These are phyloP conservation scores for Tadarida brasiliensis DNA, from an alignment of 2,797 vertebrate species.

Conservation along the genomic window DNA sequence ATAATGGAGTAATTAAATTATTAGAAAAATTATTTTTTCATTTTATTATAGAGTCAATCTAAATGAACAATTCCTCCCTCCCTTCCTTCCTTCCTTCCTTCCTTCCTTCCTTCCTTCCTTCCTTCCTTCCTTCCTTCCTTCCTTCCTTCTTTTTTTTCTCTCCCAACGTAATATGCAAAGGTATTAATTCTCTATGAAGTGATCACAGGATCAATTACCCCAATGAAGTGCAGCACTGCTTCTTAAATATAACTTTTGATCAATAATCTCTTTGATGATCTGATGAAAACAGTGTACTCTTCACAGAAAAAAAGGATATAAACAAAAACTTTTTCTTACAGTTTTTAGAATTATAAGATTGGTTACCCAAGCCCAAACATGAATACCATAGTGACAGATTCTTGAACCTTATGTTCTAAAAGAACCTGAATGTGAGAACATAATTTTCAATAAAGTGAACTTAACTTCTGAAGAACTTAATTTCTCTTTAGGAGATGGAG, in stretches of 20 bases:
- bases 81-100: accelerated
- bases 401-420: not conserved
- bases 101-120: accelerated
- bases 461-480: not conserved
- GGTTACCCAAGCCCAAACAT: not conserved
- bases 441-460: conserved; percentile 34
- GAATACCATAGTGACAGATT: not conserved
- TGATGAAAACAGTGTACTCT: not conserved
- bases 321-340: not conserved
- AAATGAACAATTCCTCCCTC: not conserved
- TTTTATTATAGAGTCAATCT: not conserved
- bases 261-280: not conserved
- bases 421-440: not conserved
- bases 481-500: not conserved
- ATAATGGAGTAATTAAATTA: conserved; percentile 8
- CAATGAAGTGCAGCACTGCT: not conserved
- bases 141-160: not conserved
- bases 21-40: not conserved
- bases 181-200: not conserved
- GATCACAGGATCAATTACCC: not conserved
- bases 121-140: not conserved
- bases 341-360: not conserved
- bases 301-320: not conserved
- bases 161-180: not conserved
- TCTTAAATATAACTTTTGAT: not conserved